Evolutionary conservation across 1,140 invertebrate genomes (phyloP).

Genomic region (Drosophila auraria): DNA sequence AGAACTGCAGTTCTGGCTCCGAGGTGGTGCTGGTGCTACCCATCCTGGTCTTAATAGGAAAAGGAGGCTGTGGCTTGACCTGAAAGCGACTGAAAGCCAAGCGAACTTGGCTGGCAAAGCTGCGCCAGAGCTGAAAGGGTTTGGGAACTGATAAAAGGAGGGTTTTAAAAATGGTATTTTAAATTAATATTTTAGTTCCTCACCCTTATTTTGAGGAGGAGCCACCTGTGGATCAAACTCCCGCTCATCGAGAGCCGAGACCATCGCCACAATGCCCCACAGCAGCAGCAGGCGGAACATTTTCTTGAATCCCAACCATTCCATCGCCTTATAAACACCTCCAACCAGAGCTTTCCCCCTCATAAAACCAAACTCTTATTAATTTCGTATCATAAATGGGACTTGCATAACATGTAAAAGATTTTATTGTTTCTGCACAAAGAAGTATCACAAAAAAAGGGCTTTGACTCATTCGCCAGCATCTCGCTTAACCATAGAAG

Average conservation of each 20-base stretch:
- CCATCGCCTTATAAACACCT: constrained; percentile 25
- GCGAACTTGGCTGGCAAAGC: constrained; percentile 45
- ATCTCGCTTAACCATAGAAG: constrained; percentile 65
- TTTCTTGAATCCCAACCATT: constrained; percentile 7
- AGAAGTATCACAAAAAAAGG: constrained; percentile 61
- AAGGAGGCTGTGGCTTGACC: constrained; percentile 2
- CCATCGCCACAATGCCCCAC: constrained; percentile 13
- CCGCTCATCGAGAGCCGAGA: constrained; percentile 38
- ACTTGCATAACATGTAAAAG: constrained; percentile 40
- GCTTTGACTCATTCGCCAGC: neutral
- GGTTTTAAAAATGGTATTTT: too few species aligned
- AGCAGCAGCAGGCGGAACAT: constrained; percentile 49
- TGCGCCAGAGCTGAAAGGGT: constrained; percentile 48
- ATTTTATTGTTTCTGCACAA: constrained; percentile 55
- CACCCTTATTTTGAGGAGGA: constrained; percentile 40
- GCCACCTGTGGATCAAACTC: constrained; percentile 63
- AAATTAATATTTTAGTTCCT: too few species aligned
- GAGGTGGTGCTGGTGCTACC: constrained; percentile 22
- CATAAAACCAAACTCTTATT: constrained; percentile 14
- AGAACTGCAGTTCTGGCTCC: constrained; percentile 47
- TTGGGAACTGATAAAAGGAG: constrained; percentile 29
- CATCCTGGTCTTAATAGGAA: constrained; percentile 22
- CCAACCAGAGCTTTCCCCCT: constrained; percentile 31
- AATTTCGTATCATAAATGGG: constrained; percentile 6
- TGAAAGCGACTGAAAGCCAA: constrained; percentile 22